These are phyloP conservation scores for Ommatoiulus sabulosus DNA, from an alignment of 2,888 invertebrate genomes.

Conservation along the genomic window DNA sequence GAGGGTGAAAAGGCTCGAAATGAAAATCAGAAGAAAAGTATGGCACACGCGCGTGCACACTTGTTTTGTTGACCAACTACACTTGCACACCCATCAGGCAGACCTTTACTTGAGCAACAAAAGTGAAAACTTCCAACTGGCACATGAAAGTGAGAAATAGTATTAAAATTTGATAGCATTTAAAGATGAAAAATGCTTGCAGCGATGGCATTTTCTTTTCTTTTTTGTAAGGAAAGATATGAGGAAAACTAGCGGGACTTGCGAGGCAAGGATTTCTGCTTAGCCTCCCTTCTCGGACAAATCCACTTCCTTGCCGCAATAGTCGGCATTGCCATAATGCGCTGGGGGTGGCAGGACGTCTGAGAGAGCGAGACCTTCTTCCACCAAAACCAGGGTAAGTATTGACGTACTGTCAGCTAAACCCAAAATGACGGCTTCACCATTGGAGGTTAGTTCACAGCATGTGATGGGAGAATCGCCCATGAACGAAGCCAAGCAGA, in stretches of 20 bases:
- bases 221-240: conserved; percentile 25
- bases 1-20: conserved; percentile 29
- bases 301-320: conserved; percentile 47
- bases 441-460: conserved; percentile 81
- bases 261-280: background rate
- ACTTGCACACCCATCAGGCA: background rate
- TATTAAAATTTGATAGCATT: conserved; percentile 40
- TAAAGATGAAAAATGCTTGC: conserved; percentile 9
- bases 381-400: conserved; percentile 73
- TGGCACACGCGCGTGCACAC: conserved; percentile 30
- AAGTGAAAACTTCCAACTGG: conserved; percentile 23
- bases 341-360: conserved; percentile 51
- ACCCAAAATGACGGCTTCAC: conserved; percentile 78
- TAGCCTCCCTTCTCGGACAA: conserved; percentile 35
- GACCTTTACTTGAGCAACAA: conserved; percentile 24
- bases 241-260: background rate
- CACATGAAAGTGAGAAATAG: conserved; percentile 40
- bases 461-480: conserved; percentile 77
- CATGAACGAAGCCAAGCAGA: conserved; percentile 81
- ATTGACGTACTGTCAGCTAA: conserved; percentile 76
- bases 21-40: conserved; percentile 10
- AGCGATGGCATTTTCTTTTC: background rate
- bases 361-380: conserved; percentile 57
- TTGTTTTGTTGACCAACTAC: background rate
- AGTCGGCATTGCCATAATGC: conserved; percentile 58